phyloP scores from a whole-genome alignment of 2,888 invertebrate species.

The Agonopterix alstromeriana region DNA sequence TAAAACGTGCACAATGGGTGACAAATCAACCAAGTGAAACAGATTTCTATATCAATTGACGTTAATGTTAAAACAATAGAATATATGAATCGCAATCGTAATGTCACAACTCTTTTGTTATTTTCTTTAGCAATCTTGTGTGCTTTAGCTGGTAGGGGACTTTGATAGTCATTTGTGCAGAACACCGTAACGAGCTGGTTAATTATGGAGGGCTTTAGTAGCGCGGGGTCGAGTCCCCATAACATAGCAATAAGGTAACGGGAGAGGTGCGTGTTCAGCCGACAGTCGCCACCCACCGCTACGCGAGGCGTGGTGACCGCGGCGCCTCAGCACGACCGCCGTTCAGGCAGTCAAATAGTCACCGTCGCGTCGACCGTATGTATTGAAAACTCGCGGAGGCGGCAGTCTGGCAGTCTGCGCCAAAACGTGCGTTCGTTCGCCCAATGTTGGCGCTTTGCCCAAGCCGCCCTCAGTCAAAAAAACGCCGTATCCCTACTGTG shows the following conservation, averaged over 20 bases:
- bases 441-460: conserved; percentile 44
- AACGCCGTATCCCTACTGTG: conserved; percentile 32
- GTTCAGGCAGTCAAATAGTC: conserved; percentile 64
- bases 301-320: conserved; percentile 64
- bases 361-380: conserved; percentile 60
- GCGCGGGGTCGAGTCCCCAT: conserved; percentile 65
- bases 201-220: conserved; percentile 50
- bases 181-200: conserved; percentile 30
- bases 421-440: conserved; percentile 56
- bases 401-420: conserved; percentile 61
- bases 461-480: conserved; percentile 22
- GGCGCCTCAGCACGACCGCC: conserved; percentile 35
- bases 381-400: conserved; percentile 50
- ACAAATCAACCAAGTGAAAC: conserved; percentile 10
- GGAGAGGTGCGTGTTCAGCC: conserved; percentile 67
- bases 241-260: conserved; percentile 72
- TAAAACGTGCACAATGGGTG: conserved; percentile 7
- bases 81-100: not conserved
- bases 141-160: not conserved
- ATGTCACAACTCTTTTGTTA: not conserved
- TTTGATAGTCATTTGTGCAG: conserved; percentile 23
- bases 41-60: conserved; percentile 4
- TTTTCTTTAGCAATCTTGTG: conserved; percentile 4
- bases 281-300: conserved; percentile 69
- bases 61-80: conserved; percentile 1